phyloP scores from a whole-genome alignment of 2,113 vertebrate genomes.

The Ceratotherium simum region DNA sequence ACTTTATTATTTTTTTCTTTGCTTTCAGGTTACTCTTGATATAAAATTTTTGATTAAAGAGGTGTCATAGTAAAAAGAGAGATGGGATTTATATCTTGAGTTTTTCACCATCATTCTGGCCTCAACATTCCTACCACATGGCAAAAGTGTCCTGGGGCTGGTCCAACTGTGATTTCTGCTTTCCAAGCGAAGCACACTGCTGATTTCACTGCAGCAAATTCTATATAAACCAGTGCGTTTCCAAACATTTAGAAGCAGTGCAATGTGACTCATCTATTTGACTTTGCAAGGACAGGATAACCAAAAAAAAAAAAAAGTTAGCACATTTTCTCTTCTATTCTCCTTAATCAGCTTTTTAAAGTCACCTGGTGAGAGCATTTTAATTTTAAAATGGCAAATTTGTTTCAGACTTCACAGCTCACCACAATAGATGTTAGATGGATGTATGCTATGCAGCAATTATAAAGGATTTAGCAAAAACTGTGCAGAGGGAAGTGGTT shows the following conservation, averaged over 20 bases:
- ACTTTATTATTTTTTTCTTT: neutral
- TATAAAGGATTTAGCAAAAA: conserved; percentile 48
- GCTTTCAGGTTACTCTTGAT: neutral
- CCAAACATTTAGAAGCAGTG: conserved; percentile 50
- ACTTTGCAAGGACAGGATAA: conserved; percentile 38
- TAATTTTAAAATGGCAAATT: conserved; percentile 52
- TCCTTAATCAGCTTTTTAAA: neutral
- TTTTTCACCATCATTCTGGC: neutral
- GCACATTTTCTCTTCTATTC: conserved; percentile 45
- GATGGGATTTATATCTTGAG: neutral
- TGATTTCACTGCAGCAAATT: neutral
- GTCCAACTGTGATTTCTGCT: neutral
- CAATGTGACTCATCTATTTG: conserved; percentile 30
- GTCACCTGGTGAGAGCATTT: neutral
- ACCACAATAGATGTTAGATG: neutral
- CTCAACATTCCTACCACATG: neutral
- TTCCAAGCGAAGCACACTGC: neutral
- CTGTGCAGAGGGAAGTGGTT: conserved; percentile 2
- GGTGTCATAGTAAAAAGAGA: neutral
- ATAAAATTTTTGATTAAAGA: neutral
- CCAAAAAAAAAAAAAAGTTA: neutral
- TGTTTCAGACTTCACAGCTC: conserved; percentile 51
- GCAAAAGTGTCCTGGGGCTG: neutral
- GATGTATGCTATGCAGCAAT: neutral
- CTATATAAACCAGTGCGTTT: neutral